These are phyloP conservation scores for Neria commutata DNA, from an alignment of 2,888 invertebrate species.

Conservation along the genomic window DNA sequence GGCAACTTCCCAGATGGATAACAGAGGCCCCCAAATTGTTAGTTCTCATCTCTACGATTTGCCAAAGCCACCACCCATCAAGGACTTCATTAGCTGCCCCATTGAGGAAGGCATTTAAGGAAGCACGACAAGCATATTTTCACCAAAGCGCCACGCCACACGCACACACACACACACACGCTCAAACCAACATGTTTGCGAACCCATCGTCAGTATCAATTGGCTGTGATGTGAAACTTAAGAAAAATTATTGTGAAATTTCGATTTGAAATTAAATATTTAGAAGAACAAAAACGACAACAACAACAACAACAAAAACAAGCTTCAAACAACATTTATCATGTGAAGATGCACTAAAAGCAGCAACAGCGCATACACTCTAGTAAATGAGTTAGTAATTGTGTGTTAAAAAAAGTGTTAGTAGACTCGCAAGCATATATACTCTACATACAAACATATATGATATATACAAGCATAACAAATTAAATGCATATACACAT, in stretches of 20 bases:
- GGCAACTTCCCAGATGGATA: constrained; percentile 63
- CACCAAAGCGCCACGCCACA: background rate
- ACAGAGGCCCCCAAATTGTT: constrained; percentile 60
- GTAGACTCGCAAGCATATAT: too few relatives aligned
- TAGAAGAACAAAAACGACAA: too few relatives aligned
- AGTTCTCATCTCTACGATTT: constrained; percentile 38
- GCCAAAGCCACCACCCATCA: constrained; percentile 25
- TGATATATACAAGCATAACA: constrained; percentile 4
- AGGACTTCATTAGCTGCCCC: background rate
- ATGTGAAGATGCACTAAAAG: too few relatives aligned
- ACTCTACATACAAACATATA: constrained; percentile 11
- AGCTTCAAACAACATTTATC: too few relatives aligned
- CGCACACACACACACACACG: constrained; percentile 26
- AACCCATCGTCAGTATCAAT: constrained; percentile 57
- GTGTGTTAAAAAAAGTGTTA: too few relatives aligned
- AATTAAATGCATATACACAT: constrained; percentile 28
- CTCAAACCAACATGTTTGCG: too few relatives aligned
- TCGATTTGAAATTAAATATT: too few relatives aligned
- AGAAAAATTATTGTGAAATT: constrained; percentile 34
- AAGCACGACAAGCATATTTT: constrained; percentile 10
- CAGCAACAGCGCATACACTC: too few relatives aligned
- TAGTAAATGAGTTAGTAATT: too few relatives aligned
- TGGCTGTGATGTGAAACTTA: constrained; percentile 57
- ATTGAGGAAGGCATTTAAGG: background rate
- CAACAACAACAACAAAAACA: too few relatives aligned